Conservation (phyloP, 2,113 vertebrate species). For the Prietella phreatophila region DNA sequence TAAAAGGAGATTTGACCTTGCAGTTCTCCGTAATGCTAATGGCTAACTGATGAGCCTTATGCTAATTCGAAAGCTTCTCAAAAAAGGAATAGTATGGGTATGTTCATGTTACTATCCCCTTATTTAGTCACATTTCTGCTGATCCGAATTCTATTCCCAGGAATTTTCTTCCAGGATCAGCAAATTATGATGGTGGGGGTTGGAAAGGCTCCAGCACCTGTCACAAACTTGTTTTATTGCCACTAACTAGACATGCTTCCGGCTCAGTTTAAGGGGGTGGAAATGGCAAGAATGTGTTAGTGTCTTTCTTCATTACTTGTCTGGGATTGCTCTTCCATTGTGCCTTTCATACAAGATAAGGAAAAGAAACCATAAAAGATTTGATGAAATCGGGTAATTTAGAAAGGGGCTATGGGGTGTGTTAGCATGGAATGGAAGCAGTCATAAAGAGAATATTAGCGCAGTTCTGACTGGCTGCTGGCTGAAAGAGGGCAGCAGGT, state of each 20-base stretch:
- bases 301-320: constrained; percentile 18
- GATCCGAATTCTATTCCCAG: constrained; percentile 50
- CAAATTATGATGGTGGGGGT: constrained; percentile 36
- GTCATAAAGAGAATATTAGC: neutral
- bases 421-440: neutral
- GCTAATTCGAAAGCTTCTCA: neutral
- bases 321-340: neutral
- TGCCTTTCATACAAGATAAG: neutral
- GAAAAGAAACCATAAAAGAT: neutral
- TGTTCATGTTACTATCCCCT: constrained; percentile 55
- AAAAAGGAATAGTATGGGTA: constrained; percentile 11
- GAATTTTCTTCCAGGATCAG: constrained; percentile 49
- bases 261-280: constrained; percentile 11
- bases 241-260: constrained; percentile 36
- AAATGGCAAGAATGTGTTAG: constrained; percentile 15
- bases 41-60: neutral
- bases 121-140: constrained; percentile 65
- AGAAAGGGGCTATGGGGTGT: neutral
- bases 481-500: constrained; percentile 33
- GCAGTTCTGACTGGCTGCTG: neutral
- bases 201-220: constrained; percentile 50
- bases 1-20: constrained; percentile 33
- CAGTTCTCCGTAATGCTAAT: neutral
- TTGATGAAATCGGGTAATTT: neutral
- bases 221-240: constrained; percentile 51